Conservation (phyloP, 2,113 vertebrate species). For the Helogale parvula region DNA sequence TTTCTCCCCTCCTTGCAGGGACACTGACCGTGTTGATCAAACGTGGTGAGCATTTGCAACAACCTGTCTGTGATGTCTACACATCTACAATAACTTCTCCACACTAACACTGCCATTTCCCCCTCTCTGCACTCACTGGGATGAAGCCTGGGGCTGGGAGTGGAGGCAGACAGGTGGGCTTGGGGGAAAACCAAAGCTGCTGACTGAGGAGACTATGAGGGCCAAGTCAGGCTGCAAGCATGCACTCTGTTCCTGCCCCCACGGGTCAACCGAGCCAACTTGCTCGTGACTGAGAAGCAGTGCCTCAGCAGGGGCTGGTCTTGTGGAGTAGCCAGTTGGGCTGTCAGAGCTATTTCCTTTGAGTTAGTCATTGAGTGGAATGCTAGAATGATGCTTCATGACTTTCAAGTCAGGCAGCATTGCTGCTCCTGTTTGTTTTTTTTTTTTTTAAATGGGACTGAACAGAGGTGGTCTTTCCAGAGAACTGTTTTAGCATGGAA, state of each 20-base stretch:
- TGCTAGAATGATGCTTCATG: background rate
- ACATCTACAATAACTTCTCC: slow-evolving; percentile 79
- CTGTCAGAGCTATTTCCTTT: slow-evolving; percentile 24
- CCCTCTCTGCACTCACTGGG: slow-evolving; percentile 68
- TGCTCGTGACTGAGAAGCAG: background rate
- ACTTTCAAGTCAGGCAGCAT: background rate
- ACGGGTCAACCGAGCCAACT: background rate
- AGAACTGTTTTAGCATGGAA: slow-evolving; percentile 8
- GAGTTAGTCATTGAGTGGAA: background rate
- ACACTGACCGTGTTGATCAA: slow-evolving; percentile 93
- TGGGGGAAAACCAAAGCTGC: background rate
- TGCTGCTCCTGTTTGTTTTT: background rate
- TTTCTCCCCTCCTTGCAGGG: slow-evolving; percentile 96
- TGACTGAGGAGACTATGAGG: background rate
- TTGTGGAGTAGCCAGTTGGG: background rate
- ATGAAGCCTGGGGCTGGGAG: background rate
- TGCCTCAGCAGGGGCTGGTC: background rate
- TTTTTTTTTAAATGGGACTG: background rate
- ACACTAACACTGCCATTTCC: slow-evolving; percentile 81
- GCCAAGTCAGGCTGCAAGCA: background rate
- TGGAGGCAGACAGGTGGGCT: slow-evolving; percentile 38
- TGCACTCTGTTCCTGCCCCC: background rate
- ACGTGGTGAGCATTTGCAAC: slow-evolving; percentile 96
- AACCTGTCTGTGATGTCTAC: slow-evolving; percentile 82
- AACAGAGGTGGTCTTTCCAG: background rate